Evolutionary conservation across 1,140 invertebrate species (phyloP).

Genomic region (Drosophila auraria): DNA sequence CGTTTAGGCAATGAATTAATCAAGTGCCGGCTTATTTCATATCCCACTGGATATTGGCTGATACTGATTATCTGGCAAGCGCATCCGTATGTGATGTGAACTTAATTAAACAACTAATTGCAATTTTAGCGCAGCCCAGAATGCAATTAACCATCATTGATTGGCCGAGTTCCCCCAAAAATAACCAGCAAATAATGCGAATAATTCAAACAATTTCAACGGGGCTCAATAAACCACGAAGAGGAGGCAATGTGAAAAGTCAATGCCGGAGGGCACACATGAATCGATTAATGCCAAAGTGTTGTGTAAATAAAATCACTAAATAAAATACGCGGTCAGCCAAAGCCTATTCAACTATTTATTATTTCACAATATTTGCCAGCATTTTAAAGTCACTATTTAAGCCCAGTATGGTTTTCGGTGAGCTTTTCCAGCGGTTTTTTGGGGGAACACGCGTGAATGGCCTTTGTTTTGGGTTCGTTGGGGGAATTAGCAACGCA

Average conservation of each 20-base stretch:
- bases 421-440: slow-evolving; percentile 21
- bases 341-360: slow-evolving; percentile 9
- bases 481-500: slow-evolving; percentile 34
- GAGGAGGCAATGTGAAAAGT: slow-evolving; percentile 51
- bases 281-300: slow-evolving; percentile 77
- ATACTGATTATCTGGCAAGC: slow-evolving; percentile 2
- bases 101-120: slow-evolving; percentile 73
- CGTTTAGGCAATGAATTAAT: slow-evolving; percentile 52
- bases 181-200: slow-evolving; percentile 44
- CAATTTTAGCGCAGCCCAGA: slow-evolving; percentile 57
- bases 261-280: slow-evolving; percentile 56
- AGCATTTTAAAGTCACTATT: slow-evolving; percentile 34
- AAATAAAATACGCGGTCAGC: slow-evolving; percentile 11
- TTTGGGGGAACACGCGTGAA: slow-evolving; percentile 31
- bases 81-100: slow-evolving; percentile 9
- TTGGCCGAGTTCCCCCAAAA: slow-evolving; percentile 32
- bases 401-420: slow-evolving; percentile 20
- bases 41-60: slow-evolving; percentile 9
- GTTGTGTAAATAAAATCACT: slow-evolving; percentile 63
- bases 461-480: slow-evolving; percentile 46
- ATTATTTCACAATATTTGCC: slow-evolving; percentile 32
- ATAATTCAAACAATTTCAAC: slow-evolving; percentile 60
- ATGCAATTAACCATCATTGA: slow-evolving; percentile 62
- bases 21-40: slow-evolving; percentile 19
- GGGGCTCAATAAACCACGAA: slow-evolving; percentile 39